These are phyloP conservation scores for Neuroterus valhalla DNA, from an alignment of 1,140 invertebrate species.

Conservation along the genomic window DNA sequence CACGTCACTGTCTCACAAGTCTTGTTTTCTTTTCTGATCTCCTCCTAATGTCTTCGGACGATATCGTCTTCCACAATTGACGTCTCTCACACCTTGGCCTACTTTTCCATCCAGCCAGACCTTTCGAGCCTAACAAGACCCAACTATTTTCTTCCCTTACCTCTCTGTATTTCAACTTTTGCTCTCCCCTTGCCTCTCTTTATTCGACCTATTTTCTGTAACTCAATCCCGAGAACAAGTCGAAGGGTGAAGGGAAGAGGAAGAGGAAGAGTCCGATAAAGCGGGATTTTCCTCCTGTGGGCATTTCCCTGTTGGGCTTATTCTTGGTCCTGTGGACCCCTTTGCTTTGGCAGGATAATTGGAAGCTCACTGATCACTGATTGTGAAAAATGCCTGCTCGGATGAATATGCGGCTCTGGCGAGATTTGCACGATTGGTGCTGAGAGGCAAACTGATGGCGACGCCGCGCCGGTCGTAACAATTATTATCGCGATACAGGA, in stretches of 20 bases:
- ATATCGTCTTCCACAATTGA: conserved; percentile 43
- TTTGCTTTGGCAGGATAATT: neutral
- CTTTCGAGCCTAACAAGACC: conserved; percentile 17
- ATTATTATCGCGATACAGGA: conserved; percentile 41
- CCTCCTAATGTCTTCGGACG: conserved; percentile 42
- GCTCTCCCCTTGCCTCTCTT: neutral
- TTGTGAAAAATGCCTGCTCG: neutral
- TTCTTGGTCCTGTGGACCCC: too few relatives aligned
- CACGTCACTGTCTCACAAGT: neutral
- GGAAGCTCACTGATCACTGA: neutral
- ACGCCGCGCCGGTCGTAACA: conserved; percentile 35
- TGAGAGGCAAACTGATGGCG: conserved; percentile 8
- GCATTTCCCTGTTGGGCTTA: too few relatives aligned
- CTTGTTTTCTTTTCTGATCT: conserved; percentile 21
- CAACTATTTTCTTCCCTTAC: neutral
- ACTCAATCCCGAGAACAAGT: neutral
- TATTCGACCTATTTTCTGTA: conserved; percentile 20
- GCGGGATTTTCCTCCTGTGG: too few relatives aligned
- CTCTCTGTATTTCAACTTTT: neutral
- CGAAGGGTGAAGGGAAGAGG: neutral
- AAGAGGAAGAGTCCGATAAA: too few relatives aligned
- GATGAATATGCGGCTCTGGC: too few relatives aligned
- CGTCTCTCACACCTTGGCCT: conserved; percentile 65
- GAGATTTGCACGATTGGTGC: neutral
- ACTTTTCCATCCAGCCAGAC: conserved; percentile 42